Evolutionary conservation across 1,140 invertebrate genomes (phyloP), one percentile per base, ranked within the genome.

Genomic region (Pararge aegeria): DNA sequence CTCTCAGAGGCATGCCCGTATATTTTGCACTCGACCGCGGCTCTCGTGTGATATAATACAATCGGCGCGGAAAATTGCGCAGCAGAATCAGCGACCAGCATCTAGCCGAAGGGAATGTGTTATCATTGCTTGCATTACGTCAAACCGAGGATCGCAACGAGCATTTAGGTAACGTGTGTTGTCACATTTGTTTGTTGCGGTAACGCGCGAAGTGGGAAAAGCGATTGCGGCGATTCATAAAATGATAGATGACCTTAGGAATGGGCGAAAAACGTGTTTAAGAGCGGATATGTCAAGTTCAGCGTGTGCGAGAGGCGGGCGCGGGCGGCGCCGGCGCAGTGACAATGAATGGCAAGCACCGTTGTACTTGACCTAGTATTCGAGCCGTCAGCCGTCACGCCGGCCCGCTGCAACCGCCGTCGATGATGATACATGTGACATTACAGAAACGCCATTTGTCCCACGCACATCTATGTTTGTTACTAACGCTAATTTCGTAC

Each of bases 261-360:
- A 68, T 70, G 71, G 65, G 68, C 68, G 64, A 75, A 76, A 76
- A 80, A 71, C 73, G 69, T 75, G 72, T 74, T 76, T 75, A 77
- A 74, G 74, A 71, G 64, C 70, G 61, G 73, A 83, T 79, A 77
- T 81, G 79, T 87, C 85, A 88, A 87, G 80, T 89, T 85, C 80
- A 83, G 75, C 64, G 61, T 69, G 73, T 72, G 69, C 73, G 77
- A 79, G 77, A 80, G 77, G 75, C 70, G 69, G 15, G 65, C 59
- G 70, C 67, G 68, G 61, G 72, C 66, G 70, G 63, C 66, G 66
- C 67, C 58, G 68, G 67, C 60, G 74, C 76, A 75, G 76, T 84
- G 81, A 87, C 86, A 86, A 87, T 87, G 83, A 89, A 87, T 86
- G 79, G 82, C 86, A 82, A 89, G 77, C 86, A 82, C 78, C 80